These are phyloP conservation scores for Clunio marinus DNA, from an alignment of 2,888 invertebrate genomes.

Conservation along the genomic window DNA sequence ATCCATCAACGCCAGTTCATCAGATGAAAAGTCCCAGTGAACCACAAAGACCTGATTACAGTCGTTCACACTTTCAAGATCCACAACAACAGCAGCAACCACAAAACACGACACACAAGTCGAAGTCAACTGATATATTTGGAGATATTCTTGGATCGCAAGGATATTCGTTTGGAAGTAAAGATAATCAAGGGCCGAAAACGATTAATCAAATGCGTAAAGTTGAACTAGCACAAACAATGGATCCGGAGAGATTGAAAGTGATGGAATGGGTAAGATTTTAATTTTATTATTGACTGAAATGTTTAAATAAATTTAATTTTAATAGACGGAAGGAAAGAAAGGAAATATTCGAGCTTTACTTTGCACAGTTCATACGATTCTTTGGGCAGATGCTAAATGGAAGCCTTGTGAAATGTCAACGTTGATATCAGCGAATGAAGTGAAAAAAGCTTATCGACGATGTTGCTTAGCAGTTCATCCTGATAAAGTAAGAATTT, in stretches of 20 bases:
- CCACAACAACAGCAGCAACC: conserved; percentile 46
- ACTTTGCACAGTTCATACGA: conserved; percentile 87
- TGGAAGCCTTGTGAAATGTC: conserved; percentile 95
- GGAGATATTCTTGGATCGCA: conserved; percentile 87
- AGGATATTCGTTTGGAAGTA: conserved; percentile 77
- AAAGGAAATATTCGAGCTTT: conserved; percentile 94
- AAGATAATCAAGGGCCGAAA: conserved; percentile 68
- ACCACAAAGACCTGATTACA: conserved; percentile 54
- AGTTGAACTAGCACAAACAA: conserved; percentile 75
- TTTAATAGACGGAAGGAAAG: conserved; percentile 88
- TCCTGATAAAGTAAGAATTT: conserved; percentile 83
- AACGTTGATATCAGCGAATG: conserved; percentile 81
- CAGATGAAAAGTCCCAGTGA: conserved; percentile 42
- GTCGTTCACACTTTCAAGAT: conserved; percentile 68
- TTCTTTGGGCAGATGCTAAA: conserved; percentile 88
- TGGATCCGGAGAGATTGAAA: conserved; percentile 88
- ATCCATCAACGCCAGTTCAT: conserved; percentile 46
- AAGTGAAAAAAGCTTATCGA: conserved; percentile 94
- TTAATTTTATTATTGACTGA: background rate
- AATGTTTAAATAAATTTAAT: conserved; percentile 20
- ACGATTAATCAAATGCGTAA: conserved; percentile 93
- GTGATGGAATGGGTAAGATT: conserved; percentile 70
- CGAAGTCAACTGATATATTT: conserved; percentile 63
- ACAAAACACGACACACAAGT: conserved; percentile 40
- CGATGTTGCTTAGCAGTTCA: conserved; percentile 96